Evolutionary conservation across 2,113 vertebrate genomes (phyloP), one percentile per base, ranked within the genome.

Genomic region (Peromyscus polionotus): DNA sequence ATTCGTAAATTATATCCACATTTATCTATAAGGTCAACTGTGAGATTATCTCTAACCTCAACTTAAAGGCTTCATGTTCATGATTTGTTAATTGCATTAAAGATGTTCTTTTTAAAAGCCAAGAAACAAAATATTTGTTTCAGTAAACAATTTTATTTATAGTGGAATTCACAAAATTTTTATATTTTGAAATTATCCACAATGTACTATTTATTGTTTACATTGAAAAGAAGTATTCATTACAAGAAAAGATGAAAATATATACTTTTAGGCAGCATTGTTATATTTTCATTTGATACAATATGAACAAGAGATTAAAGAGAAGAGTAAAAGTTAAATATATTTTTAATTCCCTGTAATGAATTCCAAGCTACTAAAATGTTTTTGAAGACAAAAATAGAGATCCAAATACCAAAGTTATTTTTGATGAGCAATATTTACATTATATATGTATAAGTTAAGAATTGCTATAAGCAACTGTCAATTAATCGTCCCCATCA

Each of bases 101-200:
- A 39, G 13, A 36, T 63, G 1, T 77, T 91, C 16, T 22, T 72
- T 90, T 26, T 91, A 97, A 97, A 90, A 98, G 97, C 28, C 92
- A 97, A 84, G 45, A 97, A 67, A 54, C 80, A 93, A 97, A 91
- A 70, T 89, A 89, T 70, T 95, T 96, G 83, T 97, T 95, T 95
- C 72, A 92, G 91, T 96, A 96, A 96, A 97, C 48, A 83, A 90
- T 98, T 97, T 99, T 98, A 99, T 98, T 98, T 97, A 98, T 97
- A 95, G 97, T 93, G 80, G 95, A 97, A 95, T 61, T 98, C 97
- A 95, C 96, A 95, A 96, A 96, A 80, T 93, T 93, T 96, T 95
- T 94, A 95, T 77, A 97, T 97, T 96, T 98, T 97, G 93, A 98
- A 98, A 95, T 95, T 93, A 97, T 96, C 95, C 96, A 97, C 94